Conservation (phyloP, 2,888 invertebrate species). For the Anodontia alba region DNA sequence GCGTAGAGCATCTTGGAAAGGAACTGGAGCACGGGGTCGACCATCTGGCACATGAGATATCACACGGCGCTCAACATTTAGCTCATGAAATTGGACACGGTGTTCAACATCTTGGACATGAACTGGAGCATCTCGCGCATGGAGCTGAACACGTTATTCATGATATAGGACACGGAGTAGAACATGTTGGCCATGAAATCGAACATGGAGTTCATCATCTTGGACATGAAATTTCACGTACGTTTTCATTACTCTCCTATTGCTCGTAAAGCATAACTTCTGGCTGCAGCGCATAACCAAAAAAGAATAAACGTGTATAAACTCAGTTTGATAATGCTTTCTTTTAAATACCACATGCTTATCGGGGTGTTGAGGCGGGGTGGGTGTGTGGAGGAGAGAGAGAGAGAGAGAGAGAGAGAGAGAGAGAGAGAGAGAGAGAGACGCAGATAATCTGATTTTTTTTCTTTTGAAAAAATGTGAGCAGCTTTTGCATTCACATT, state of each 20-base stretch:
- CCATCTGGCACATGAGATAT: background rate
- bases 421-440: too few relatives aligned
- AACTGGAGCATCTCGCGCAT: background rate
- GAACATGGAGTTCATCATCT: conserved; percentile 18
- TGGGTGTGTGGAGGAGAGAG: too few relatives aligned
- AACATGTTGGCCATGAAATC: conserved; percentile 24
- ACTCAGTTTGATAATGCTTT: too few relatives aligned
- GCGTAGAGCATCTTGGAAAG: conserved; percentile 17
- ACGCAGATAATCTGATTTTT: too few relatives aligned
- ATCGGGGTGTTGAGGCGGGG: too few relatives aligned
- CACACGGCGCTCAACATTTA: conserved; percentile 20
- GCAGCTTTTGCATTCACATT: too few relatives aligned
- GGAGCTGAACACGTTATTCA: background rate
- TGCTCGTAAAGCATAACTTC: background rate
- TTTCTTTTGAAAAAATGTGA: too few relatives aligned
- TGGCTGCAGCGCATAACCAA: too few relatives aligned
- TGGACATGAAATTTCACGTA: conserved; percentile 25
- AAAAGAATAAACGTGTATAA: too few relatives aligned
- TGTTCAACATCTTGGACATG: conserved; percentile 19
- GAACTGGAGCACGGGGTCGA: conserved; percentile 2
- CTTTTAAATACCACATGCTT: too few relatives aligned
- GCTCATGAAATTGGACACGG: conserved; percentile 28
- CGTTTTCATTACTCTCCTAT: too few relatives aligned
- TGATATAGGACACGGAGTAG: conserved; percentile 18
- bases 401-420: too few relatives aligned